Evolutionary conservation across 1,140 invertebrate species (phyloP), one percentile per base, ranked within the genome.

Genomic region (Leptonema lineaticorne): DNA sequence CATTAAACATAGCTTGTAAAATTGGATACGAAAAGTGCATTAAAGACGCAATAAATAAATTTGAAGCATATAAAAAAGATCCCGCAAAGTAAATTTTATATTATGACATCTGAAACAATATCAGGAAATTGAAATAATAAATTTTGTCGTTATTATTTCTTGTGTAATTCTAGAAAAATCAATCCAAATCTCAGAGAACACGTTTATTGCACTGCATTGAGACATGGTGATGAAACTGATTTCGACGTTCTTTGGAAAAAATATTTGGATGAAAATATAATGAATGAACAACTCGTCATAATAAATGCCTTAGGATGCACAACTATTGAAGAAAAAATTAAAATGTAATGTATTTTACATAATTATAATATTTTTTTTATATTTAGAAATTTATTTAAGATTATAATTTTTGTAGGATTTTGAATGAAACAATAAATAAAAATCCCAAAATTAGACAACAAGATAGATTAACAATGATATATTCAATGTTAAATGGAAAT

Each of bases 191-290:
- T 82, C 29, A 83, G 85, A 26, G 78, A 79, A 45, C 82, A 83
- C 63, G 85, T 88, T 2, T 88, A 88, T 75, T 88, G 87, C 71
- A 84, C 82, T 60, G 84, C 75, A 26, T 75, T 88, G 7, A 4
- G 14, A n/a, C 81, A 84, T 9, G 72, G 83, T 18, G 75, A 71
- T 22, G 67, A 56, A 3, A 58, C 20, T 0, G 81, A 87, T 56
- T 88, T 82, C 71, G 67, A 84, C 8, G 77, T 76, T 18, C 69
- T 89, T 2, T 86, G 81, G 76, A 68, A 78, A 0, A 78, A 83
- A 71, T 86, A 82, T 75, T 65, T 70, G 37, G 72, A 59, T 1
- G 79, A 83, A 69, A 79, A 79, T 29, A 77, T 85, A 1, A 77
- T 81, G 8, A 78, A 78, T 16, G 84, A 87, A 71, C 82, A 84